Evolutionary conservation across 2,888 invertebrate species (phyloP).

Genomic region (Athalia cordata): DNA sequence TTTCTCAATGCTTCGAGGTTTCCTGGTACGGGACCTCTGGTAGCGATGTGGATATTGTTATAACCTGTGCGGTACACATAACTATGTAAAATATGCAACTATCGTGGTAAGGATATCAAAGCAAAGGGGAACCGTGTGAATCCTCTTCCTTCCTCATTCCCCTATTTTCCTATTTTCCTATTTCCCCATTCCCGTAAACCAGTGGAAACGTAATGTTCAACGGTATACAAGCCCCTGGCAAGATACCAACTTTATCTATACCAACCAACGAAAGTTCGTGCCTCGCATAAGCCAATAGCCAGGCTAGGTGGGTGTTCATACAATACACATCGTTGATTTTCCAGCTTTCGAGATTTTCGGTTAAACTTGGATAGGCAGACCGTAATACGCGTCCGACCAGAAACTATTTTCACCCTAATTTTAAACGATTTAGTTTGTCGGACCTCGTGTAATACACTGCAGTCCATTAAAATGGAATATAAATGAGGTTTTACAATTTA

Average conservation of each 20-base stretch:
- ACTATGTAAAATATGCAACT: not conserved
- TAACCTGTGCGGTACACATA: not conserved
- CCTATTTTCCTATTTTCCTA: no score
- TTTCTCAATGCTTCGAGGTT: not conserved
- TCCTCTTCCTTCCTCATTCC: not conserved
- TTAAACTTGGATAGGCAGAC: not conserved
- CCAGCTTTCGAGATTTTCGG: constrained; percentile 7
- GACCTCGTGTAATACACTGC: not conserved
- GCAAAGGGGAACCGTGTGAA: constrained; percentile 24
- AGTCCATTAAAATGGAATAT: not conserved
- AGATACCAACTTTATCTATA: constrained; percentile 39
- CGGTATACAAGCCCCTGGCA: constrained; percentile 13
- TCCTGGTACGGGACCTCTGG: not conserved
- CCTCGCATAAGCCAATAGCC: constrained; percentile 11
- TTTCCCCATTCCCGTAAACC: not conserved
- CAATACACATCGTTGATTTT: constrained; percentile 6
- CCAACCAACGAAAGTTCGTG: constrained; percentile 33
- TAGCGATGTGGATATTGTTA: not conserved
- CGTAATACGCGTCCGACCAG: not conserved
- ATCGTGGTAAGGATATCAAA: constrained; percentile 33
- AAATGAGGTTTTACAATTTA: not conserved
- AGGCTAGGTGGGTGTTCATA: not conserved
- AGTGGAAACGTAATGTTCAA: constrained; percentile 38
- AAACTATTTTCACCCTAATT: constrained; percentile 25
- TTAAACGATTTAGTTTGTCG: not conserved